Evolutionary conservation across 2,797 vertebrate species (phyloP), one percentile per base, ranked within the genome.

Genomic region (Lophura swinhoii): DNA sequence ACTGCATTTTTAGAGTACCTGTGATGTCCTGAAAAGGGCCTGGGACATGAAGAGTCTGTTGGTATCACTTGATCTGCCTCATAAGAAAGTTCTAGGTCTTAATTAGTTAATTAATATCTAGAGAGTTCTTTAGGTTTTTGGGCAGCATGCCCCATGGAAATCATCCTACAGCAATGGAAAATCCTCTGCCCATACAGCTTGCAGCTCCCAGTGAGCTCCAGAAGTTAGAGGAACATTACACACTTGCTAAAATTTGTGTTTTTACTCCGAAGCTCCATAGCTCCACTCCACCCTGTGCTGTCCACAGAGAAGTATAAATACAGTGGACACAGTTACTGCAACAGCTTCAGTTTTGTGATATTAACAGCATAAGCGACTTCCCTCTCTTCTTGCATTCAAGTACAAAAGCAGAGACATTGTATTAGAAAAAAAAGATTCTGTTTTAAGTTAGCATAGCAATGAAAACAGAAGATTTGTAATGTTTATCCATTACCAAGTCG

Each of bases 141-240:
- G 69, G 53, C 69, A 83, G 59, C 26, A 14, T 9, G 22, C 20
- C 18, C 35, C 14, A 28, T 17, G 29, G 80, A 71, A 88, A 70
- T 17, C 35, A 43, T 24, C 14, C 24, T 23, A n/a, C 39, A 76
- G 4, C n/a, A n/a, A 35, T 12, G 43, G 60, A 26, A 43, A 72
- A 55, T n/a, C 89, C 62, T 33, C 49, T 63, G 75, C 31, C 70
- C 77, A 53, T 71, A 44, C 44, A 75, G 53, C 63, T 35, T 9
- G 33, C 29, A 66, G 87, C 88, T 95, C 90, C 63, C 84, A 70
- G 80, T 91, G 85, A 70, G 70, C 80, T 96, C n/a, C 48, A 44
- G 59, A 85, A 86, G 76, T 70, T 66, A 84, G 72, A 56, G 69
- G 44, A 92, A 86, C 70, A 51, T 85, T 62, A 73, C 46, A 64